Evolutionary conservation across 2,888 invertebrate genomes (phyloP).

Genomic region (Chloroclystis v-ata): DNA sequence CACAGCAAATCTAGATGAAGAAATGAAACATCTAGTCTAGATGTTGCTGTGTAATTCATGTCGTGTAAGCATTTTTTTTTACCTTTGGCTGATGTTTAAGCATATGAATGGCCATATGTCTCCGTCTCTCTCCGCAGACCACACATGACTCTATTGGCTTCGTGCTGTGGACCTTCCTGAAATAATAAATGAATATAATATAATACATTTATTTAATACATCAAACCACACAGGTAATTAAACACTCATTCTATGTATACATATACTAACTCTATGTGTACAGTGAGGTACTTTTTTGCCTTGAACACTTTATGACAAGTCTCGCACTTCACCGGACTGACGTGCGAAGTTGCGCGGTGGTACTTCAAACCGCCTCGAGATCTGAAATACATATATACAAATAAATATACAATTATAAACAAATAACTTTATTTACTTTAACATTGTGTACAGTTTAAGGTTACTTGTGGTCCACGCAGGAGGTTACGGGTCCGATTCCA

Average conservation of each 20-base stretch:
- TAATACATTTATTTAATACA: not conserved
- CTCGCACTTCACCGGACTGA: slow-evolving; percentile 8
- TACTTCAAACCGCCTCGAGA: slow-evolving; percentile 10
- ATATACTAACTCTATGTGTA: slow-evolving; percentile 14
- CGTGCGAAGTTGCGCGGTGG: slow-evolving; percentile 12
- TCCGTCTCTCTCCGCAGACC: slow-evolving; percentile 10
- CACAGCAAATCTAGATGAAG: too few species aligned
- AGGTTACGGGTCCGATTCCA: too few species aligned
- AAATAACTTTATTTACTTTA: too few species aligned
- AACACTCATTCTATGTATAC: too few species aligned
- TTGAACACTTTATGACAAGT: slow-evolving; percentile 13
- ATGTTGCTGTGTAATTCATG: too few species aligned
- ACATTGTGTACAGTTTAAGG: too few species aligned
- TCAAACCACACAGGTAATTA: too few species aligned
- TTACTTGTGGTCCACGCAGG: too few species aligned
- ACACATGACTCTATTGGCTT: slow-evolving; percentile 7
- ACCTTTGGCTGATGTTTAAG: slow-evolving; percentile 15
- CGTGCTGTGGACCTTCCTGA: slow-evolving; percentile 8
- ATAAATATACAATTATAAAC: too few species aligned
- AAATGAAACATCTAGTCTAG: too few species aligned
- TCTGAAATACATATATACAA: not conserved
- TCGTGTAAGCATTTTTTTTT: too few species aligned
- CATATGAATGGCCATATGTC: slow-evolving; percentile 17
- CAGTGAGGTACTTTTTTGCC: slow-evolving; percentile 12
- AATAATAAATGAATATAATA: too few species aligned